Base-by-base conservation (phyloP, 1,140 invertebrate genomes). In the Andricus grossulariae region DNA sequence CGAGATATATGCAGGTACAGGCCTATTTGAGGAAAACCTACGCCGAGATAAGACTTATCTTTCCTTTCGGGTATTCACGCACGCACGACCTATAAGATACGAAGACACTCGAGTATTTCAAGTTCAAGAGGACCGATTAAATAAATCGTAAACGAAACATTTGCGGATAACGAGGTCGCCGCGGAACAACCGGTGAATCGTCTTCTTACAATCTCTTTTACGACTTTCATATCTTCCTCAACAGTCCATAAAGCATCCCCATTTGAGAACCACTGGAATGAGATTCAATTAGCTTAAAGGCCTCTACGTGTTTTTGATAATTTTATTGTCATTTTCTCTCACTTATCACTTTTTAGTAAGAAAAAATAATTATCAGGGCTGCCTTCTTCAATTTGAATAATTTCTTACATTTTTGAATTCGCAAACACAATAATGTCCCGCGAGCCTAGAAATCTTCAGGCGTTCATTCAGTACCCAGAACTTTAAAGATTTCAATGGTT, bases 101-200 rank as follows among this genome's bases (percentile, higher is more conserved):
- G 32, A 66, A 66, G 60, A 45, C 25, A 18, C 25, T 66, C 60
- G 8, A 25, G 25, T 66, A 66, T 66, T 66, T 66, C 60, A 66
- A 66, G 60, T 66, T 66, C 60, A 66, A 66, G 60, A 66, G 60
- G 60, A 66, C 21, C 60, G 25, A 25, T 66, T 39, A 39, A 39
- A 66, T 66, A 66, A 66, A 66, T 66, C 60, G 60, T 66, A 66
- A 66, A 66, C 32, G 60, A 66, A 66, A 45, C 25, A 66, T 66
- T 66, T 66, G 39, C 16, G 60, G 32, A 66, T 66, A 66, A 39
- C 60, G 39, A 66, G 60, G 32, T 66, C 60, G 60, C 15, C 25
- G n/a, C 60, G 39, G 39, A 66, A 54, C 18, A 54, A 66, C 60
- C 60, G n/a, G 15, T 8, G 25, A 66, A 45, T 66, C 21, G 19